A percentile compares a stretch with the other conserved stretches of the same genome.
phyloP scores from a whole-genome alignment of 2,888 invertebrate species.

The Endotricha flammealis region DNA sequence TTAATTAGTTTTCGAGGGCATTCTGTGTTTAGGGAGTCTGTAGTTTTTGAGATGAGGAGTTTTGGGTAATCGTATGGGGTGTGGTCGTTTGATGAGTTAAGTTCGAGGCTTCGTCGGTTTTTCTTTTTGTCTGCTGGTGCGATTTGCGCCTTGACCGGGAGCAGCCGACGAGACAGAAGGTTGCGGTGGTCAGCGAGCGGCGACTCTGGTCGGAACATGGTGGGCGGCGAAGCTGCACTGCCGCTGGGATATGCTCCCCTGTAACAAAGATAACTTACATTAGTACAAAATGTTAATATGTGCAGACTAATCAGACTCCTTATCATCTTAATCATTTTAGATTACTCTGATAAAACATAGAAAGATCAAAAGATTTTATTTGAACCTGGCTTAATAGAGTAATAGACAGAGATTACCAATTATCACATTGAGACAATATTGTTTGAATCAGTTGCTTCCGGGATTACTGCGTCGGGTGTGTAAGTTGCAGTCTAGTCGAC shows the following conservation, averaged over 20 bases:
- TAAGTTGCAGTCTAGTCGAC: too few relatives aligned
- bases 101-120: slow-evolving; percentile 69
- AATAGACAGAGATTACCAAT: too few relatives aligned
- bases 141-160: slow-evolving; percentile 68
- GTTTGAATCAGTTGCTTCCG: too few relatives aligned
- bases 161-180: slow-evolving; percentile 65
- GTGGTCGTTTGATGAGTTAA: slow-evolving; percentile 63
- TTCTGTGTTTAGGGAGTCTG: slow-evolving; percentile 69
- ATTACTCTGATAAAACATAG: too few relatives aligned
- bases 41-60: slow-evolving; percentile 70
- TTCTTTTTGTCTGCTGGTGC: slow-evolving; percentile 66
- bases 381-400: too few relatives aligned
- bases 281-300: too few relatives aligned
- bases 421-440: too few relatives aligned
- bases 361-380: too few relatives aligned
- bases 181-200: slow-evolving; percentile 77
- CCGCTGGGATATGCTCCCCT: slow-evolving; percentile 58
- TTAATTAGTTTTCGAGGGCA: slow-evolving; percentile 63
- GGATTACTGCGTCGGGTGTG: too few relatives aligned
- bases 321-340: too few relatives aligned
- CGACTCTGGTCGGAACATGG: slow-evolving; percentile 72
- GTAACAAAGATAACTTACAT: slow-evolving; percentile 37
- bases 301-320: too few relatives aligned
- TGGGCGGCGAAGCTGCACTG: slow-evolving; percentile 53
- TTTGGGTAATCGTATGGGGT: slow-evolving; percentile 66